These are phyloP conservation scores for Drosophila ezoana DNA, from an alignment of 2,888 invertebrate species.

Conservation along the genomic window DNA sequence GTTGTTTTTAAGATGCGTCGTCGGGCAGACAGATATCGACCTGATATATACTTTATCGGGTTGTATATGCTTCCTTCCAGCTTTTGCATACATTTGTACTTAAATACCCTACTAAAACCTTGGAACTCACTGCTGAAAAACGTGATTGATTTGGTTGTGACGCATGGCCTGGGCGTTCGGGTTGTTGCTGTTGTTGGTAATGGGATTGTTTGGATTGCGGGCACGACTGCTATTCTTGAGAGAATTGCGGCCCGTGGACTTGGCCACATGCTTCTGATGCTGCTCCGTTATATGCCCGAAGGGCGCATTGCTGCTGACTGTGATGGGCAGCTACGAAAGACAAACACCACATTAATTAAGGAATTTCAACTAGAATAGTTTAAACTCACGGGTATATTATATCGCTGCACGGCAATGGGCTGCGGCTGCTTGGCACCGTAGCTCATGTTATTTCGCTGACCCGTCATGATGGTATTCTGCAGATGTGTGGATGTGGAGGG, in stretches of 20 bases:
- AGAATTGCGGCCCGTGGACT: conserved; percentile 51
- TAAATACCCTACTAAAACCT: too few relatives aligned
- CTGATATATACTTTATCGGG: too few relatives aligned
- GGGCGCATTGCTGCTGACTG: conserved; percentile 59
- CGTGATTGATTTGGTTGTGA: conserved; percentile 62
- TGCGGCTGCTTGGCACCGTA: conserved; percentile 50
- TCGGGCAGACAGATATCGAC: too few relatives aligned
- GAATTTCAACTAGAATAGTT: background rate
- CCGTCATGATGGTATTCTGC: conserved; percentile 32
- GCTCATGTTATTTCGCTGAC: conserved; percentile 42
- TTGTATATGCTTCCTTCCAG: too few relatives aligned
- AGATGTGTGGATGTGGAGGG: conserved; percentile 48
- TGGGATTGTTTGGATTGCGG: conserved; percentile 29
- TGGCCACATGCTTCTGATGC: conserved; percentile 55
- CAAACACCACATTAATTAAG: background rate
- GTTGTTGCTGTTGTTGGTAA: conserved; percentile 36
- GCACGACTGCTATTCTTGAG: conserved; percentile 40
- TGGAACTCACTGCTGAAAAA: conserved; percentile 61
- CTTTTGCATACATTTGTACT: too few relatives aligned
- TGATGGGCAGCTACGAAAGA: conserved; percentile 75
- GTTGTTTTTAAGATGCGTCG: too few relatives aligned
- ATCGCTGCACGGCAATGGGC: conserved; percentile 74
- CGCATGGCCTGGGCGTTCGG: conserved; percentile 52
- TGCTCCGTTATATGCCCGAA: conserved; percentile 60
- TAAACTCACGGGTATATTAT: conserved; percentile 80